Base-by-base conservation (phyloP, 2,113 vertebrate species). In the Malurus cyaneus region DNA sequence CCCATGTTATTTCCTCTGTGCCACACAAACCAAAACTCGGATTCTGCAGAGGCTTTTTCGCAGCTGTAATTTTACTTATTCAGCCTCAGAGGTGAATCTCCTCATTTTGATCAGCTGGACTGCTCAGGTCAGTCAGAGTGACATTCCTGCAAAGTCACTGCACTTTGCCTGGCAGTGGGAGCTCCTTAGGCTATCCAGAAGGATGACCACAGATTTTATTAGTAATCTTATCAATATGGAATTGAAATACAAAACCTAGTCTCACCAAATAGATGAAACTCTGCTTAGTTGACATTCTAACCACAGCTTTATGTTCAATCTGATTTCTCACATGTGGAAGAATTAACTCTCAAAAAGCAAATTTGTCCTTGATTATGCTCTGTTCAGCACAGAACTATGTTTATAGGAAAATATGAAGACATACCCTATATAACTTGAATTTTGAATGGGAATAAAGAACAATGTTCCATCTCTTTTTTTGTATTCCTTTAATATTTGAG, bases 11-110 rank as follows among this genome's bases (percentile, higher is more conserved):
- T 89, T 94, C 54, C 50, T 69, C 74, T n/a, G 32, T 54, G 59
- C 1, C 2, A 76, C 34, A 46, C 9, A 74, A 61, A 36, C 26
- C 59, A 70, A 41, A 31, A n/a, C 50, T 23, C 0, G 0, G 70
- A 41, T 20, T 53, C 50, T 80, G 34, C 20, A 73, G 56, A 54
- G 34, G 20, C 5, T 70, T 61, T 32, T 8, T 15, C 62, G 50
- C 42, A 85, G 81, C 21, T 59, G n/a, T 4, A 52, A 44, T 46
- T 91, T 85, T 14, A 36, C 31, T 42, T 41, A 42, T 12, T 32
- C 50, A 82, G 24, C 62, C 71, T 67, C 62, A 57, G 66, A 82
- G n/a, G 16, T 67, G 50, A 80, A 73, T 20, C 8, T 86, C n/a
- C 34, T 69, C 28, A 2, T 18, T 36, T 54, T 25, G 52, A 49